Conservation (phyloP, 2,888 invertebrate species). For the Euphydryas editha region DNA sequence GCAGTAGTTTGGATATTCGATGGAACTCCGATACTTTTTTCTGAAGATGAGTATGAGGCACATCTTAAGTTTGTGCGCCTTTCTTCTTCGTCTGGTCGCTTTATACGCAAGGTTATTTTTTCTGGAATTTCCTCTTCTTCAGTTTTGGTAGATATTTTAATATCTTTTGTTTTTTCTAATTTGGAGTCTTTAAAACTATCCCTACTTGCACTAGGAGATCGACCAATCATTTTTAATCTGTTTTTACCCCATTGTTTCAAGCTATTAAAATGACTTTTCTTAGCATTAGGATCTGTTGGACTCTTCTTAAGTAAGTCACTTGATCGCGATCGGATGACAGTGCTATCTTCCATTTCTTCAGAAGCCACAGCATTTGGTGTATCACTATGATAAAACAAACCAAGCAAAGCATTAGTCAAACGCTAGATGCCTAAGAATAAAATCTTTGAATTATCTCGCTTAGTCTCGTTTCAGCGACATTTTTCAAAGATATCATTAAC, state of each 20-base stretch:
- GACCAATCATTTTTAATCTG: conserved; percentile 88
- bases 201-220: conserved; percentile 83
- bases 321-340: conserved; percentile 87
- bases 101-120: conserved; percentile 85
- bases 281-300: conserved; percentile 81
- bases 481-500: conserved; percentile 72
- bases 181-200: conserved; percentile 74
- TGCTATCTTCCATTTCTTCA: conserved; percentile 79
- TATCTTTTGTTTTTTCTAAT: conserved; percentile 72
- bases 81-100: conserved; percentile 84
- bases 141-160: conserved; percentile 65
- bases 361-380: conserved; percentile 79
- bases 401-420: conserved; percentile 85
- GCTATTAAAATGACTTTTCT: conserved; percentile 89
- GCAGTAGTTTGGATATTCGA: conserved; percentile 80
- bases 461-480: conserved; percentile 75
- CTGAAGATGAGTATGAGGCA: conserved; percentile 90
- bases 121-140: conserved; percentile 87
- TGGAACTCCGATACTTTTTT: conserved; percentile 86
- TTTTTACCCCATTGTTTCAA: conserved; percentile 94
- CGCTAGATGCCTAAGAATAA: conserved; percentile 77
- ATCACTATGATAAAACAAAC: conserved; percentile 83
- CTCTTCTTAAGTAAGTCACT: conserved; percentile 90
- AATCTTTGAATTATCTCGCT: conserved; percentile 68
- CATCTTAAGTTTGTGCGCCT: conserved; percentile 90